phyloP scores from a whole-genome alignment of 2,797 vertebrate genomes.

The Harpagifer antarcticus region DNA sequence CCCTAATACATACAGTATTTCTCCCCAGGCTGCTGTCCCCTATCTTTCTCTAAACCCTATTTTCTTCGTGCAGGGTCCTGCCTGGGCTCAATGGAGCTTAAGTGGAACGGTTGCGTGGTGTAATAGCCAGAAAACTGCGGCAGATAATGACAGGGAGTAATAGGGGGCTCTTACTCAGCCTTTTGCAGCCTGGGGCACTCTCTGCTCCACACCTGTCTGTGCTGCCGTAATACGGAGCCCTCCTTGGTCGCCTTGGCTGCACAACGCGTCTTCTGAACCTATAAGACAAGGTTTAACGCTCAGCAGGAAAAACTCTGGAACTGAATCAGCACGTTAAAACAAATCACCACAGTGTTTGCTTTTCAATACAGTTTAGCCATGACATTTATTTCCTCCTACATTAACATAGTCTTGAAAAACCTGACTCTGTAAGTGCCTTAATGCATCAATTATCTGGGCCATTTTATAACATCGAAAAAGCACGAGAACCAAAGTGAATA shows the following conservation, averaged over 20 bases:
- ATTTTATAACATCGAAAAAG: constrained; percentile 6
- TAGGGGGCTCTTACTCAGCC: constrained; percentile 86
- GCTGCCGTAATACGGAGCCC: constrained; percentile 88
- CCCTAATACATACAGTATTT: constrained; percentile 11
- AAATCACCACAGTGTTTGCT: constrained; percentile 7
- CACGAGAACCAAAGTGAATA: neutral
- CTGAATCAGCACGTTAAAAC: constrained; percentile 13
- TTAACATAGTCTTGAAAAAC: constrained; percentile 34
- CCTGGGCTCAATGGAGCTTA: constrained; percentile 62
- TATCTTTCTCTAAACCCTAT: constrained; percentile 15
- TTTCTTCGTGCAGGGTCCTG: constrained; percentile 51
- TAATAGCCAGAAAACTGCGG: constrained; percentile 73
- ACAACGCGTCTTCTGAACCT: constrained; percentile 88
- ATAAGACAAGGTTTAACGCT: constrained; percentile 63
- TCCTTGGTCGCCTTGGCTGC: constrained; percentile 89
- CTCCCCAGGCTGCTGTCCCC: constrained; percentile 15
- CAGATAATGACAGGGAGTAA: constrained; percentile 76
- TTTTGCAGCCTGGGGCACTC: constrained; percentile 86
- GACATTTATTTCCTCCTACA: constrained; percentile 32
- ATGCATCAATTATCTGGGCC: constrained; percentile 26
- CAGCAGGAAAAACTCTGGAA: constrained; percentile 35
- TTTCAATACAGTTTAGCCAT: constrained; percentile 43
- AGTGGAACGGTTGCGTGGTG: constrained; percentile 62
- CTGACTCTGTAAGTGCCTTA: constrained; percentile 17
- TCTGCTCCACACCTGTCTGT: constrained; percentile 91